Evolutionary conservation across 1,140 invertebrate species (phyloP), one percentile per base, ranked within the genome.

Genomic region (Meloidogyne hapla): DNA sequence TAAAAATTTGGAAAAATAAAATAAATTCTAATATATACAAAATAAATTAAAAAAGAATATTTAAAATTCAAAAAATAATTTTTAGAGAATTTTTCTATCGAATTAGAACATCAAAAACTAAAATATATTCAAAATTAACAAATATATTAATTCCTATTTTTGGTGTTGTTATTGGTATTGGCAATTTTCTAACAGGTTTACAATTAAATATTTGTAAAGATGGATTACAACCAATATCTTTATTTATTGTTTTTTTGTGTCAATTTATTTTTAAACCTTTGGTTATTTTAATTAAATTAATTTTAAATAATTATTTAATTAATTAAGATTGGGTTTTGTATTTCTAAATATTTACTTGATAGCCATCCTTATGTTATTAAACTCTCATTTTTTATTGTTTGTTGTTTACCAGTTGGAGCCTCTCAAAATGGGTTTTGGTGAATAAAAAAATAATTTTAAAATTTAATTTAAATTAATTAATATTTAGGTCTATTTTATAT

Each of bases 341-440:
- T 73, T 12, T 33, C 71, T 2, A 73, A 73, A 25, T 73, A 73
- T 33, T 42, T 73, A 38, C 23, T 73, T n/a, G 15, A 26, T 21
- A 26, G 56, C 25, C 56, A 73, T 18, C n/a, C 56, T 23, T 73
- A 63, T 63, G 56, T 73, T 18, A 33, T 64, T 21, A 56, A 23
- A 63, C 25, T 73, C 1, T 63, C 71, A 18, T 73, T 73, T 28
- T 73, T 73, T 64, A 9, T 73, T 28, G 13, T 73, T 64, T 21
- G 12, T 21, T 73, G 48, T 33, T 18, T 28, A 15, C 56, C 71
- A 9, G 56, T 64, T 23, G 71, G 71, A 25, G 21, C 56, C 38
- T 61, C 56, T 10, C 61, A 73, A 64, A 73, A 64, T 64, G 64
- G 64, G 25, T 73, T 73, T 63, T 73, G 71, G 71, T 63, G 15